Conservation (phyloP, 1,140 invertebrate genomes). For the Drosophila chauvacae region DNA sequence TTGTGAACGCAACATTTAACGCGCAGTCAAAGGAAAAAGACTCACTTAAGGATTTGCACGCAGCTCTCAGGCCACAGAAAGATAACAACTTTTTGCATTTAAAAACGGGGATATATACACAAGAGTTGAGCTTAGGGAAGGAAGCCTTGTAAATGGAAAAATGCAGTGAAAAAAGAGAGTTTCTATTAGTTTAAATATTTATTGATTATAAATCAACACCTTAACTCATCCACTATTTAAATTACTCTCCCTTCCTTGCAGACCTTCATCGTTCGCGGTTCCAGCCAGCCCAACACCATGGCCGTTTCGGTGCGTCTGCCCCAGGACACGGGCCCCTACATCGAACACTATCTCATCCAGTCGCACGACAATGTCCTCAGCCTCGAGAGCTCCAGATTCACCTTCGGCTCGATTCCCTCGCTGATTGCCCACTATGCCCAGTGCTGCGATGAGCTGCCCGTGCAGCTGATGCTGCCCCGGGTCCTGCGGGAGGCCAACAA, state of each 20-base stretch:
- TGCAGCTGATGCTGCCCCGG: conserved; percentile 93
- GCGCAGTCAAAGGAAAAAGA: conserved; percentile 30
- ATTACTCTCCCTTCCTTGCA: conserved; percentile 83
- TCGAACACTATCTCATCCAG: conserved; percentile 98
- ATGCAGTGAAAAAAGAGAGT: too few relatives aligned
- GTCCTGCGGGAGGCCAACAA: conserved; percentile 93
- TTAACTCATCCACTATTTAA: neutral
- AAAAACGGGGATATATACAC: neutral
- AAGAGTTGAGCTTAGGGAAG: neutral
- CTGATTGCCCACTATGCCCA: conserved; percentile 96
- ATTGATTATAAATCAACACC: neutral
- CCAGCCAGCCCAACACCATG: conserved; percentile 96
- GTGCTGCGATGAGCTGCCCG: conserved; percentile 97
- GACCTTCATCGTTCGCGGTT: conserved; percentile 97
- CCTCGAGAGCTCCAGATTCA: conserved; percentile 96
- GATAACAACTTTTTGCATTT: conserved; percentile 22
- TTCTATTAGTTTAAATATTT: neutral
- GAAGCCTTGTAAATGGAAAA: neutral
- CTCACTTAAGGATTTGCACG: conserved; percentile 46
- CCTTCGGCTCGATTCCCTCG: conserved; percentile 95
- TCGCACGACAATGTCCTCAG: conserved; percentile 91
- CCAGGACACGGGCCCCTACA: conserved; percentile 93
- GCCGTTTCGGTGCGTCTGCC: conserved; percentile 96
- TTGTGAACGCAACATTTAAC: conserved; percentile 84
- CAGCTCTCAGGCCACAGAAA: neutral